Percentiles rank a stretch among this genome's conserved stretches.
These are phyloP conservation scores for Ascaphus truei DNA, from an alignment of 2,113 vertebrate genomes.

Conservation along the genomic window DNA sequence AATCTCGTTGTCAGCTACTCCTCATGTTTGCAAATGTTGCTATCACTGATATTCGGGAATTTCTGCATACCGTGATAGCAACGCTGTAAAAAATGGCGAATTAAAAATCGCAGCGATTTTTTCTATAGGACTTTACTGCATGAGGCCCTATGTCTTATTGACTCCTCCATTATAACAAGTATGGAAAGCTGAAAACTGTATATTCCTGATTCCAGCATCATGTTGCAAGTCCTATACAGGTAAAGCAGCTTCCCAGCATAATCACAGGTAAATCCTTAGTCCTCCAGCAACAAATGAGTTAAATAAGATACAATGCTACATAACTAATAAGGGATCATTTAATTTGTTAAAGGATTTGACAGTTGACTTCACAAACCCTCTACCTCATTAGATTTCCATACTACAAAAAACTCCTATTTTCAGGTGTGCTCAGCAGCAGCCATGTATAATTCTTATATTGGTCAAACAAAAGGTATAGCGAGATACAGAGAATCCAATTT, in stretches of 20 bases:
- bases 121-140: too few relatives aligned
- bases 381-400: slow-evolving; percentile 22
- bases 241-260: slow-evolving; percentile 6
- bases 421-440: neutral
- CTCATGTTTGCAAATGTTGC: too few relatives aligned
- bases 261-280: slow-evolving; percentile 1
- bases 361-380: slow-evolving; percentile 1
- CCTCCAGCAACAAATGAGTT: neutral
- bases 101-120: too few relatives aligned
- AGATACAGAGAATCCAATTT: slow-evolving; percentile 33
- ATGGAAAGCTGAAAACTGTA: neutral
- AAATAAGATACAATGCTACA: neutral
- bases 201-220: neutral
- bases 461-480: slow-evolving; percentile 25
- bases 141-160: too few relatives aligned
- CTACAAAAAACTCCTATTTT: neutral
- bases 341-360: neutral
- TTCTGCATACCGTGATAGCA: too few relatives aligned
- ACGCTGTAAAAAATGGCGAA: too few relatives aligned
- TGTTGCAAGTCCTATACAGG: too few relatives aligned
- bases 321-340: neutral
- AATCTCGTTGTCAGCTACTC: too few relatives aligned
- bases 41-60: too few relatives aligned
- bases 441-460: slow-evolving; percentile 14
- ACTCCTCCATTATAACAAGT: neutral